Evolutionary conservation across 2,797 vertebrate genomes (phyloP).

Genomic region (Hemitrygon akajei): DNA sequence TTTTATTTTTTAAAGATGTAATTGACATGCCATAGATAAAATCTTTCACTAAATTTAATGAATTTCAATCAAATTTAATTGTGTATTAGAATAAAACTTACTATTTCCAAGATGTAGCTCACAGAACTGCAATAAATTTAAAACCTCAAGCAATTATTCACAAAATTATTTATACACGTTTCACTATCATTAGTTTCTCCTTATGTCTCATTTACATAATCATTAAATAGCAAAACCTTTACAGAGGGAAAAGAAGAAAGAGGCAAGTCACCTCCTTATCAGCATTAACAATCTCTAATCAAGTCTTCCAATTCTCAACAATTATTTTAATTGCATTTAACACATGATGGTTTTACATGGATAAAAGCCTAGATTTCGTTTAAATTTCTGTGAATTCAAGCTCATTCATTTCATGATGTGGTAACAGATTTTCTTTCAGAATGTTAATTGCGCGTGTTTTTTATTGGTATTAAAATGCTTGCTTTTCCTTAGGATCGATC

Average conservation of each 20-base stretch:
- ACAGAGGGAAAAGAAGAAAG: not conserved
- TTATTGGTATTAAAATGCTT: not conserved
- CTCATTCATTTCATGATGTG: not conserved
- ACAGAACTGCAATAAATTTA: conserved; percentile 37
- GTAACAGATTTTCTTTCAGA: not conserved
- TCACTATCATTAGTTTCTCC: not conserved
- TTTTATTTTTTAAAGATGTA: not conserved
- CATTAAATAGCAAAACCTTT: conserved; percentile 22
- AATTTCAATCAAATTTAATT: conserved; percentile 42
- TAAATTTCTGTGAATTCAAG: not conserved
- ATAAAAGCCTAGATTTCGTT: not conserved
- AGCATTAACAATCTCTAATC: not conserved
- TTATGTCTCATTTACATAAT: conserved; percentile 36
- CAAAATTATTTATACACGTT: conserved; percentile 39
- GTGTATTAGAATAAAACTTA: conserved; percentile 46
- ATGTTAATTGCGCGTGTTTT: not conserved
- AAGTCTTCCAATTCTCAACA: too few species aligned
- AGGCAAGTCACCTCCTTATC: not conserved
- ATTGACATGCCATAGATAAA: conserved; percentile 46
- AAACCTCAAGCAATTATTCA: conserved; percentile 36
- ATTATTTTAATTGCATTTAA: not conserved
- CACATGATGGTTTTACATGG: not conserved
- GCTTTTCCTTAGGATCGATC: not conserved
- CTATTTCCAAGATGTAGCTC: conserved; percentile 42
- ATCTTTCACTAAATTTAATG: conserved; percentile 48